phyloP scores from a whole-genome alignment of 1,140 invertebrate species.

The Dreissena rostriformis region DNA sequence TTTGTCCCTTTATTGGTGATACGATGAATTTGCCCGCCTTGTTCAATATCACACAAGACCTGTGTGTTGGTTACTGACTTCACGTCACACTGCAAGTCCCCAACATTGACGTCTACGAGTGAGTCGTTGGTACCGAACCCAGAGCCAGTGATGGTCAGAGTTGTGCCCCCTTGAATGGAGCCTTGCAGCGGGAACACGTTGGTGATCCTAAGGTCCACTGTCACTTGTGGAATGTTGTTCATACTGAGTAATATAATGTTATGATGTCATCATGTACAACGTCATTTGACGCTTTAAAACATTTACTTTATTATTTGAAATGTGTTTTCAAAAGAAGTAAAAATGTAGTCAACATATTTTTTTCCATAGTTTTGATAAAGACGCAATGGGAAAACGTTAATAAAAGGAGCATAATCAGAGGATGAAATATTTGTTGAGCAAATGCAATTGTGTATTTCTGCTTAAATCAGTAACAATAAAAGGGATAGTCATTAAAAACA shows the following conservation, averaged over 20 bases:
- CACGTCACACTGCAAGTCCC: constrained; percentile 60
- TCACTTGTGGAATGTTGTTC: constrained; percentile 19
- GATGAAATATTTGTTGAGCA: neutral
- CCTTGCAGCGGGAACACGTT: constrained; percentile 66
- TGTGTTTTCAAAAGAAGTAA: too few relatives aligned
- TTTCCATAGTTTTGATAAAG: too few relatives aligned
- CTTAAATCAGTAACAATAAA: neutral
- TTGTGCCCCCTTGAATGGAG: constrained; percentile 72
- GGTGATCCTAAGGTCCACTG: constrained; percentile 57
- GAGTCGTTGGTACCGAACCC: constrained; percentile 67
- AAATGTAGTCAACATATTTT: too few relatives aligned
- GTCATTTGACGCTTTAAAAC: too few relatives aligned
- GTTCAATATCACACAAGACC: constrained; percentile 65
- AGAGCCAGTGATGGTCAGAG: constrained; percentile 67
- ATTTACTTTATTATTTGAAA: too few relatives aligned
- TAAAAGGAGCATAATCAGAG: too few relatives aligned
- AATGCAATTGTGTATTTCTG: neutral
- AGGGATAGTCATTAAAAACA: neutral
- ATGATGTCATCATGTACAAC: too few relatives aligned
- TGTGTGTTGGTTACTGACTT: constrained; percentile 41
- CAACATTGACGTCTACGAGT: constrained; percentile 64
- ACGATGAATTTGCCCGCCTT: constrained; percentile 54
- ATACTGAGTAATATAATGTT: neutral
- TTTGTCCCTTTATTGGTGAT: constrained; percentile 67
- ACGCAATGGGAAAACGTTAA: too few relatives aligned